Percentiles rank a stretch among this genome's conserved stretches.
These are phyloP conservation scores for Batillaria attramentaria DNA, from an alignment of 1,140 invertebrate genomes.

Conservation along the genomic window DNA sequence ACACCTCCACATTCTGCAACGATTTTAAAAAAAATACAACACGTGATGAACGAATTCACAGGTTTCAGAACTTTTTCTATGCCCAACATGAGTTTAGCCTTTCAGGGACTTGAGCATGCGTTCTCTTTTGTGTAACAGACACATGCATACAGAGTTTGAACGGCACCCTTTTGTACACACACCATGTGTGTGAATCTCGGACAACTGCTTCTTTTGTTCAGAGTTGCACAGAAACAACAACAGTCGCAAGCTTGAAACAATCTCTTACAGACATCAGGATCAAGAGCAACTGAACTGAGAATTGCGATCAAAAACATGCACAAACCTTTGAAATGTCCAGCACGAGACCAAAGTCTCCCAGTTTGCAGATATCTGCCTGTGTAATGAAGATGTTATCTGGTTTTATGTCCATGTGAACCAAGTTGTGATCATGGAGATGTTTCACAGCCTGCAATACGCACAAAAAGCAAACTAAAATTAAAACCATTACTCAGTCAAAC, in stretches of 20 bases:
- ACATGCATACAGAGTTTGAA: no score
- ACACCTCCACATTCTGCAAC: conserved; percentile 60
- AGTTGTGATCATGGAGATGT: conserved; percentile 79
- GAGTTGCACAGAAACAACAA: background rate
- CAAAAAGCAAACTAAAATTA: background rate
- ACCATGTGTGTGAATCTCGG: background rate
- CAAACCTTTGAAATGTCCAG: conserved; percentile 77
- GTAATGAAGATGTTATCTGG: conserved; percentile 83
- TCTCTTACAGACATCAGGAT: background rate
- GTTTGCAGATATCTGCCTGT: conserved; percentile 77
- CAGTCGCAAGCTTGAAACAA: background rate
- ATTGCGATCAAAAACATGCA: background rate
- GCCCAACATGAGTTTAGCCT: background rate
- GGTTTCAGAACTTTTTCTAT: background rate
- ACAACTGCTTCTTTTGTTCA: background rate
- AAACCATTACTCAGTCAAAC: no score
- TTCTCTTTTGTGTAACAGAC: no score
- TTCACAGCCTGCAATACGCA: conserved; percentile 74
- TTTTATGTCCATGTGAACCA: conserved; percentile 85
- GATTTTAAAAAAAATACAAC: background rate
- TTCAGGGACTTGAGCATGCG: no score
- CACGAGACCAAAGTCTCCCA: conserved; percentile 85
- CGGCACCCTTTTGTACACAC: no score
- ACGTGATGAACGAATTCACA: background rate
- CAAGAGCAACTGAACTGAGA: background rate